These are phyloP conservation scores for Pogonocherus hispidulus DNA, from an alignment of 2,888 invertebrate genomes.

Conservation along the genomic window DNA sequence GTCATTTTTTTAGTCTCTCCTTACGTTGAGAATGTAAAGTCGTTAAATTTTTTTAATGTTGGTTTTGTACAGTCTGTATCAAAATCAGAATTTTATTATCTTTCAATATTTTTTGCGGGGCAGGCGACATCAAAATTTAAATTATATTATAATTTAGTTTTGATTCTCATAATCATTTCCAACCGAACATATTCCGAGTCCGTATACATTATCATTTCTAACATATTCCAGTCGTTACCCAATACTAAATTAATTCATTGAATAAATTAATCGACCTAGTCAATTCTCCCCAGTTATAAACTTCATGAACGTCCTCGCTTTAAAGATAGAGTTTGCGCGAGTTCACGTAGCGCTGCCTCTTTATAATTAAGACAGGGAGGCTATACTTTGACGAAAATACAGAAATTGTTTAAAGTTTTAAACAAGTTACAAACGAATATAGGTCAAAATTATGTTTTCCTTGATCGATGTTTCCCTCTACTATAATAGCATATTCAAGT, in stretches of 20 bases:
- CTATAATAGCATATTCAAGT: too few relatives aligned
- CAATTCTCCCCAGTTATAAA: background rate
- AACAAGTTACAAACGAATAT: background rate
- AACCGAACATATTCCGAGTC: background rate
- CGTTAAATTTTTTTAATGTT: too few relatives aligned
- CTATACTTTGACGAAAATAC: background rate
- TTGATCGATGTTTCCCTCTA: too few relatives aligned
- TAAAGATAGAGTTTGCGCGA: conserved; percentile 1
- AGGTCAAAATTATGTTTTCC: background rate
- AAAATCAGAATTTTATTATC: too few relatives aligned
- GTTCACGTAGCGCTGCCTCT: background rate
- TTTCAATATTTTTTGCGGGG: too few relatives aligned
- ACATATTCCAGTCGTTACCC: conserved; percentile 6
- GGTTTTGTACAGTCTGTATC: too few relatives aligned
- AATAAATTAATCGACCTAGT: conserved; percentile 1
- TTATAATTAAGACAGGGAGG: background rate
- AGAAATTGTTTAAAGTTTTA: background rate
- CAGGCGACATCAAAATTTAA: too few relatives aligned
- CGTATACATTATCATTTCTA: background rate
- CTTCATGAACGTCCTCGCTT: background rate
- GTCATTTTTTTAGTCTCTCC: too few relatives aligned
- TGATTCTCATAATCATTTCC: too few relatives aligned
- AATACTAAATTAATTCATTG: conserved; percentile 2
- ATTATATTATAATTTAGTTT: too few relatives aligned
- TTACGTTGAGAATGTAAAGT: too few relatives aligned